Evolutionary conservation across 2,888 invertebrate species (phyloP).

Genomic region (Prosapia bicincta): DNA sequence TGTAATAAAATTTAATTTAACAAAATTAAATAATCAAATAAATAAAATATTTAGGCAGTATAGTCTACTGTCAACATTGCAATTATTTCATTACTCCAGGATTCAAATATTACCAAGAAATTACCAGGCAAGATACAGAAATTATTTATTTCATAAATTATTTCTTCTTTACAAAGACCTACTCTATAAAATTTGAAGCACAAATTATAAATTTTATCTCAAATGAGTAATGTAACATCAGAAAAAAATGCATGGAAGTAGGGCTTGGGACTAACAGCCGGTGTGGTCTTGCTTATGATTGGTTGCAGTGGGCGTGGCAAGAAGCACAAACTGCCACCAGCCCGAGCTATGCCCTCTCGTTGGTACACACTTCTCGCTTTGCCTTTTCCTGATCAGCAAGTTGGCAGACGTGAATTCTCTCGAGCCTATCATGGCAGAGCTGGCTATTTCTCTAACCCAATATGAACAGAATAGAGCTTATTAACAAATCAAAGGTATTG

Average conservation of each 20-base stretch:
- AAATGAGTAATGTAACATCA: background rate
- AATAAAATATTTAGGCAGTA: too few relatives aligned
- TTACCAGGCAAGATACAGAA: too few relatives aligned
- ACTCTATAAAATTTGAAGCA: too few relatives aligned
- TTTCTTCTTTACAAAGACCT: too few relatives aligned
- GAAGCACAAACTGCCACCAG: constrained; percentile 48
- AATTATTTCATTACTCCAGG: too few relatives aligned
- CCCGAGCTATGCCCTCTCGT: constrained; percentile 63
- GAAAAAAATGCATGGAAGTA: background rate
- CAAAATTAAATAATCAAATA: too few relatives aligned
- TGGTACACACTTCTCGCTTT: constrained; percentile 89
- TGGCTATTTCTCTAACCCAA: constrained; percentile 86
- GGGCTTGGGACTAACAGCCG: constrained; percentile 7
- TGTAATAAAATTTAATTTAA: too few relatives aligned
- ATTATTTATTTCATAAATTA: too few relatives aligned
- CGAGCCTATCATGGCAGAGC: constrained; percentile 72
- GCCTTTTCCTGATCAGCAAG: constrained; percentile 91
- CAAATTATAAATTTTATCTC: background rate
- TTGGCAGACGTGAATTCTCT: constrained; percentile 78
- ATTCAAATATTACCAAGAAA: too few relatives aligned
- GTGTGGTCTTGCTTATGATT: constrained; percentile 44
- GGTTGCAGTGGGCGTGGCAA: constrained; percentile 45
- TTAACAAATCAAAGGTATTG: constrained; percentile 29
- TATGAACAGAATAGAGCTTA: constrained; percentile 49
- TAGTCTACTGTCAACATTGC: too few relatives aligned